phyloP scores from a whole-genome alignment of 1,140 invertebrate genomes.

The Danaus melanippus region DNA sequence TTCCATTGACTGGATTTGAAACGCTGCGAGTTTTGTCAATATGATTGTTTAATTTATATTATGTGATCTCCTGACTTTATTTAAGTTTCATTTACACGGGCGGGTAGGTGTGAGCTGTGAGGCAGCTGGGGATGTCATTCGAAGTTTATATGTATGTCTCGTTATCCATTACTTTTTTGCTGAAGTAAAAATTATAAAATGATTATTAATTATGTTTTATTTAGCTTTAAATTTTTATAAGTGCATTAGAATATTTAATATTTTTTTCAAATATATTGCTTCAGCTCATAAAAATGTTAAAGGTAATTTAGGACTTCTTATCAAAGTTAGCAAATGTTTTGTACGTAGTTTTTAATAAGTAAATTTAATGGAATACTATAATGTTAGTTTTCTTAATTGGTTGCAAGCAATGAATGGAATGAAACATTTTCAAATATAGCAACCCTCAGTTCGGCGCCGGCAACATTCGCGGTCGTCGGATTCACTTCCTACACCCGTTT shows the following conservation, averaged over 20 bases:
- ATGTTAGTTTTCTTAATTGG: constrained; percentile 7
- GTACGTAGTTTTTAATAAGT: too few relatives aligned
- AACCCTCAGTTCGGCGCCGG: constrained; percentile 52
- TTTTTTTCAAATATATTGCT: too few relatives aligned
- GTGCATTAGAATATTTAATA: too few relatives aligned
- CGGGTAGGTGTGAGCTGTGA: constrained; percentile 29
- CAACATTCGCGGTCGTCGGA: constrained; percentile 66
- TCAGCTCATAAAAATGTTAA: too few relatives aligned
- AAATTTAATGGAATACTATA: neutral
- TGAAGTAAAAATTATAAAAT: too few relatives aligned
- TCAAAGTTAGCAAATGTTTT: too few relatives aligned
- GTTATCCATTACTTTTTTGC: too few relatives aligned
- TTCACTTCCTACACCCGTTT: constrained; percentile 67
- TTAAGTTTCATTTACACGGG: constrained; percentile 60
- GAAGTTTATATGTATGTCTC: too few relatives aligned
- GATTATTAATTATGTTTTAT: too few relatives aligned
- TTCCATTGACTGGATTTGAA: constrained; percentile 43
- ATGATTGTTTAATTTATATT: constrained; percentile 65
- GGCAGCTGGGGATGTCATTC: too few relatives aligned
- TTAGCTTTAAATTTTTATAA: too few relatives aligned
- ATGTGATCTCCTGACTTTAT: constrained; percentile 60
- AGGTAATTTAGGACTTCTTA: too few relatives aligned
- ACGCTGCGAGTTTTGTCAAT: constrained; percentile 55
- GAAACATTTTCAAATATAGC: constrained; percentile 21
- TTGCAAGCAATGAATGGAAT: constrained; percentile 3